Evolutionary conservation across 2,888 invertebrate species (phyloP).

Genomic region (Chironomus tentans): DNA sequence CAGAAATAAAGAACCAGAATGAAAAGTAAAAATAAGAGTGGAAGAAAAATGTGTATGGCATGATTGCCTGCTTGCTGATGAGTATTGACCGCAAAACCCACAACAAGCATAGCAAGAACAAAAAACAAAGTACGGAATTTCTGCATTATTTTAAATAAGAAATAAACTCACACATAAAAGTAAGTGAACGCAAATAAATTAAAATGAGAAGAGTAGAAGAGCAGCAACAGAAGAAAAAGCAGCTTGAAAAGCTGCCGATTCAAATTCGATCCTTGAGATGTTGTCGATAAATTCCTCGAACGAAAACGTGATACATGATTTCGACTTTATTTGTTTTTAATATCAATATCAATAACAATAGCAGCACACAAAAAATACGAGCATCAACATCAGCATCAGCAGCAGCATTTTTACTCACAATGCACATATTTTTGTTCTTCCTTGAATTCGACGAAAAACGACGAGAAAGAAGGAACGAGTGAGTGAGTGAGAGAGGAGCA

Average conservation of each 20-base stretch:
- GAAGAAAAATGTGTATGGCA: neutral
- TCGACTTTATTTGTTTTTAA: constrained; percentile 20
- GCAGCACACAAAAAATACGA: no score
- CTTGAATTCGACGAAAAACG: neutral
- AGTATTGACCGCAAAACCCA: neutral
- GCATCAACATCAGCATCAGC: no score
- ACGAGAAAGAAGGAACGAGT: neutral
- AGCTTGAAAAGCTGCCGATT: constrained; percentile 1
- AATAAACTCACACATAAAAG: neutral
- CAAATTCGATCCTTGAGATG: constrained; percentile 20
- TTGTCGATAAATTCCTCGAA: constrained; percentile 22
- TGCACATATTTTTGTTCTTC: neutral
- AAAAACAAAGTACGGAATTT: no score
- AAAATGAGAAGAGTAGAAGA: neutral
- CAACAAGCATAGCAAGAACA: neutral
- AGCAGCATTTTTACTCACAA: neutral
- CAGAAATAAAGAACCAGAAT: neutral
- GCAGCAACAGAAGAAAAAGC: neutral
- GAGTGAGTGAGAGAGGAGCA: neutral
- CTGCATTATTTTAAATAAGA: no score
- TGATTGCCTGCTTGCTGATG: neutral
- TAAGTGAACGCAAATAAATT: neutral
- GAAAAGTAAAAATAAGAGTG: no score
- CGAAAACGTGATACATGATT: constrained; percentile 23
- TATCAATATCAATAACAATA: neutral